phyloP scores from a whole-genome alignment of 2,888 invertebrate genomes.

The Abrostola triplasia region DNA sequence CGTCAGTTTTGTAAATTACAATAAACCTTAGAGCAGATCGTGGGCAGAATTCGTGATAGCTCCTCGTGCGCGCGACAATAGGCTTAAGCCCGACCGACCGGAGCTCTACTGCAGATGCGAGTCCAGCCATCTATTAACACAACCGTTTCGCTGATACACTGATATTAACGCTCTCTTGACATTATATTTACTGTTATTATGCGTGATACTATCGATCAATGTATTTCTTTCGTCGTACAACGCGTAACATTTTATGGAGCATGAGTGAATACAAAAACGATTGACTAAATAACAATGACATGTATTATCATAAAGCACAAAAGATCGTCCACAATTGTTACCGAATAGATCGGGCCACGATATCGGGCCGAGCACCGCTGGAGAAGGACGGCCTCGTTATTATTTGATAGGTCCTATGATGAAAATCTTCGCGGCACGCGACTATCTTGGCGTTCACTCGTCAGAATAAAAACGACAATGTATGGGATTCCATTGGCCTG shows the following conservation, averaged over 20 bases:
- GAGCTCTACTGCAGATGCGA: slow-evolving; percentile 72
- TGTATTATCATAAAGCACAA: slow-evolving; percentile 80
- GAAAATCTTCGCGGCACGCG: slow-evolving; percentile 85
- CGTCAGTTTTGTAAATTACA: slow-evolving; percentile 87
- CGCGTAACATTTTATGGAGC: slow-evolving; percentile 59
- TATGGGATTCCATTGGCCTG: slow-evolving; percentile 77
- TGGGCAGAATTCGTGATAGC: slow-evolving; percentile 82
- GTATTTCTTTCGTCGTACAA: slow-evolving; percentile 50
- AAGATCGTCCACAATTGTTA: slow-evolving; percentile 78
- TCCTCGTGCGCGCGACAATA: slow-evolving; percentile 76
- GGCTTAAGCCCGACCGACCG: slow-evolving; percentile 73
- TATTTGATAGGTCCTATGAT: slow-evolving; percentile 86
- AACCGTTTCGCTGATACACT: slow-evolving; percentile 67
- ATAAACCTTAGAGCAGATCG: slow-evolving; percentile 84
- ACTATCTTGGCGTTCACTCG: slow-evolving; percentile 83
- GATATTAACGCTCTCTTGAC: slow-evolving; percentile 58
- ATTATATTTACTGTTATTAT: slow-evolving; percentile 42
- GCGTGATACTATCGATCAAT: slow-evolving; percentile 51
- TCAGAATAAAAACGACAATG: slow-evolving; percentile 83
- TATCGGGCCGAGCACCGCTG: slow-evolving; percentile 74
- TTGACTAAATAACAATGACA: slow-evolving; percentile 73
- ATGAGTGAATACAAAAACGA: slow-evolving; percentile 69
- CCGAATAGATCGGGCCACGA: slow-evolving; percentile 76
- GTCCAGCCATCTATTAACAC: slow-evolving; percentile 73
- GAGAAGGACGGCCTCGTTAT: slow-evolving; percentile 82